Evolutionary conservation across 2,888 invertebrate genomes (phyloP).

Genomic region (Allygus modestus): DNA sequence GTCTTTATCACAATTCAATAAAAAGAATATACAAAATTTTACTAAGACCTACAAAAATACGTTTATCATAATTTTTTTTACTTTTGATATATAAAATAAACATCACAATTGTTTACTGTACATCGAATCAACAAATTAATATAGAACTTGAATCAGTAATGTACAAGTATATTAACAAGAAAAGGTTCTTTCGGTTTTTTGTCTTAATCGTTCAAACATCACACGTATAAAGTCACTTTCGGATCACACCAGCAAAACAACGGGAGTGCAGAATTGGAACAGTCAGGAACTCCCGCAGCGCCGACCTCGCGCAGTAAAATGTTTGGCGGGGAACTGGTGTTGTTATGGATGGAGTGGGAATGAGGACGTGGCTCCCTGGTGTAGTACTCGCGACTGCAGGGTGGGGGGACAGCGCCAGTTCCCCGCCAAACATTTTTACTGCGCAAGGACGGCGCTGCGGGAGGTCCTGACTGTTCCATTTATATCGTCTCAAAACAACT

Average conservation of each 20-base stretch:
- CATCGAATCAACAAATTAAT: not conserved
- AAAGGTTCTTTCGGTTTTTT: not conserved
- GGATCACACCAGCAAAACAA: not conserved
- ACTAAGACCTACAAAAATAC: conserved; percentile 49
- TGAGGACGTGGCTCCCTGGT: too few species aligned
- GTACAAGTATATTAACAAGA: not conserved
- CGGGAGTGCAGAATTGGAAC: too few species aligned
- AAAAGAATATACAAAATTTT: conserved; percentile 52
- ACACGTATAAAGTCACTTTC: not conserved
- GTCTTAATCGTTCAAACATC: not conserved
- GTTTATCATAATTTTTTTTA: not conserved
- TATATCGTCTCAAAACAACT: too few species aligned
- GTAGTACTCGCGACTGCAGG: too few species aligned
- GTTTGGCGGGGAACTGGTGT: too few species aligned
- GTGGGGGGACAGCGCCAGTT: too few species aligned
- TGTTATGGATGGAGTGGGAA: too few species aligned
- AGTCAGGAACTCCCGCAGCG: too few species aligned
- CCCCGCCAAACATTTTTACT: too few species aligned
- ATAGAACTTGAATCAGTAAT: not conserved
- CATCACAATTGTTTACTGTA: not conserved
- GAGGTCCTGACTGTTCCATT: too few species aligned
- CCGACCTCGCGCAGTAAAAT: too few species aligned
- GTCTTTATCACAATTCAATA: conserved; percentile 54
- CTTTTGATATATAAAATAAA: conserved; percentile 49
- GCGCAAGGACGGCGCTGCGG: too few species aligned